Base-by-base conservation (phyloP, 2,888 invertebrate species). In the Erebia epiphron region DNA sequence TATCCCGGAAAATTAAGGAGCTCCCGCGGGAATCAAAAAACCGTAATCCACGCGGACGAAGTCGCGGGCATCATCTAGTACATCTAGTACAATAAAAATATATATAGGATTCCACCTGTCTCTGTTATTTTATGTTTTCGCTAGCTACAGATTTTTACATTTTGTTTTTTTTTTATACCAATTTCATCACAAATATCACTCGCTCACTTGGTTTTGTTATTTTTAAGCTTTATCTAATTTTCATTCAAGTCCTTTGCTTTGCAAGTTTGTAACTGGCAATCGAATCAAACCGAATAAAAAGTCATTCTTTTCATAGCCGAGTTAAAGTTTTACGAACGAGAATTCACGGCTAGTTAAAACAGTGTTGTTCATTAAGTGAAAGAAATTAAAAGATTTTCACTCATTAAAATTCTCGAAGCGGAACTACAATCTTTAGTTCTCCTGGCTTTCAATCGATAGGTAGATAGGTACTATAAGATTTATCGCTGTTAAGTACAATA, bases 111-210 rank as follows among this genome's bases (percentile, higher is more conserved):
- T 83, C 85, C 82, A 84, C 79, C 86, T 84, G 88, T 87, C 85
- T 86, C 86, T 90, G 83, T 84, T 89, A 87, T 89, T 90, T 91
- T 90, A 90, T 87, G 83, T 82, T 86, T 86, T 80, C 82, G 85
- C 86, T 86, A 87, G 87, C 85, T 85, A 83, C 80, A 79, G 82
- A 83, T 84, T 85, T 83, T 83, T 83, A 82, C 89, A 89, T 85
- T 82, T 83, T 82, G 79, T 84, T 71, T 79, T 35, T 85, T 85
- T 16, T 86, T 82, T 79, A 77, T 77, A 78, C 78, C 75, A 69
- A 70, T 67, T 73, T 69, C 67, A 73, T 76, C 79, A 71, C 46
- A 11, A 14, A 73, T 18, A 57, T 50, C 16, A 10, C 57, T 13
- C 14, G 43, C 54, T 46, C 50, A 64, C n/a, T 69, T 13, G 41